phyloP scores from a whole-genome alignment of 2,797 vertebrate species.

The Toxotes lorentzi region DNA sequence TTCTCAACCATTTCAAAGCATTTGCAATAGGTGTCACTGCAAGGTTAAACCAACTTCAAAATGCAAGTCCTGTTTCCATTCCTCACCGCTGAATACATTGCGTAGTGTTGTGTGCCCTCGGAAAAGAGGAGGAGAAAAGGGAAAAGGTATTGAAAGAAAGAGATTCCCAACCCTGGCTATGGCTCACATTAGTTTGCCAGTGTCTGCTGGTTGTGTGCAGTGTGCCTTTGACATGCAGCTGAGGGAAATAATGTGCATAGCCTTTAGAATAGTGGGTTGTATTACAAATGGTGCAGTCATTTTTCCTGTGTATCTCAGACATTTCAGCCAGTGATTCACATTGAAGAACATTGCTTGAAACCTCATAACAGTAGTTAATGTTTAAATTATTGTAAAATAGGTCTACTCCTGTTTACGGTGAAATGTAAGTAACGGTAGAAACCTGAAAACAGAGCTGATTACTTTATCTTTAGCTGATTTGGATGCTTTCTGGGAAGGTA shows the following conservation, averaged over 20 bases:
- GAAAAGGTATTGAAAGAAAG: conserved; percentile 23
- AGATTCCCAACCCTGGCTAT: conserved; percentile 40
- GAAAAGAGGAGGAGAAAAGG: conserved; percentile 21
- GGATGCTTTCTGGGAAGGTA: conserved; percentile 74
- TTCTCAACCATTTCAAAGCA: conserved; percentile 80
- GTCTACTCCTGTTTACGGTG: conserved; percentile 16
- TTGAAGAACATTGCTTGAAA: conserved; percentile 21
- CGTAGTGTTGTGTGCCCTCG: conserved; percentile 21
- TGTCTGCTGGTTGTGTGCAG: conserved; percentile 28
- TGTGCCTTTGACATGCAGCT: conserved; percentile 49
- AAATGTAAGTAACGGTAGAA: conserved; percentile 15
- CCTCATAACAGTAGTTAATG: conserved; percentile 10
- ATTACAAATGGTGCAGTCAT: conserved; percentile 23
- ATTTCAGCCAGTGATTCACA: conserved; percentile 21
- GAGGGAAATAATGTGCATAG: conserved; percentile 21
- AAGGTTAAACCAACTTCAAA: conserved; percentile 81
- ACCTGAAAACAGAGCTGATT: conserved; percentile 50
- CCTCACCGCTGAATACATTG: conserved; percentile 50
- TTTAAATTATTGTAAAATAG: conserved; percentile 13
- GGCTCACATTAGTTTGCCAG: conserved; percentile 45
- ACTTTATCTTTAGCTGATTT: conserved; percentile 57
- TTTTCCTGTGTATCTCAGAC: conserved; percentile 29
- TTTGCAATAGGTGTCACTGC: conserved; percentile 82
- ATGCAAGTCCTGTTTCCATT: conserved; percentile 72
- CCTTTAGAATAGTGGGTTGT: conserved; percentile 6